Percentiles rank a stretch among this genome's conserved stretches.
Conservation (phyloP, 2,113 vertebrate species). For the Oxygymnocypris stewartii region DNA sequence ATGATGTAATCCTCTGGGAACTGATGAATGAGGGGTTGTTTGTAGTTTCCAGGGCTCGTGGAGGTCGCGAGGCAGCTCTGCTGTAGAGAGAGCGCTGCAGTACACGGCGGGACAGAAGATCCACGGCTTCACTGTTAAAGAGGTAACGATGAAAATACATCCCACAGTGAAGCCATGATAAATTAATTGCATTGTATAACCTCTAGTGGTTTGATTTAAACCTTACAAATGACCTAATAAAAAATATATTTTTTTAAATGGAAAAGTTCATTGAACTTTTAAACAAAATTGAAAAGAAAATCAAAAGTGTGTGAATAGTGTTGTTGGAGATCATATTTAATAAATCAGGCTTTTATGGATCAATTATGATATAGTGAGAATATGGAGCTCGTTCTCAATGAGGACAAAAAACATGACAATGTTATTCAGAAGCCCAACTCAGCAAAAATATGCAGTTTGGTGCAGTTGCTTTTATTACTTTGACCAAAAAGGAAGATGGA, state of each 20-base stretch:
- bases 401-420: too few relatives aligned
- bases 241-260: not conserved
- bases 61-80: conserved; percentile 71
- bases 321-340: not conserved
- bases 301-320: not conserved
- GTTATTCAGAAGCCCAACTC: not conserved
- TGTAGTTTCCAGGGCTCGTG: conserved; percentile 61
- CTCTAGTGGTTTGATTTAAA: not conserved
- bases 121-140: conserved; percentile 84
- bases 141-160: conserved; percentile 74
- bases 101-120: conserved; percentile 80
- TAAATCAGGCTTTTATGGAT: not conserved
- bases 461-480: not conserved
- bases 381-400: not conserved
- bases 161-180: not conserved
- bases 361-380: not conserved
- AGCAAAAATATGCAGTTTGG: not conserved
- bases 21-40: not conserved
- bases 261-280: not conserved
- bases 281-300: not conserved
- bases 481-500: not conserved
- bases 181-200: not conserved
- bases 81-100: conserved; percentile 74
- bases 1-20: not conserved
- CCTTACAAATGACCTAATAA: not conserved